Evolutionary conservation across 2,888 invertebrate genomes (phyloP), one percentile per base, ranked within the genome.

Genomic region (Gymnoscelis rufifasciata): DNA sequence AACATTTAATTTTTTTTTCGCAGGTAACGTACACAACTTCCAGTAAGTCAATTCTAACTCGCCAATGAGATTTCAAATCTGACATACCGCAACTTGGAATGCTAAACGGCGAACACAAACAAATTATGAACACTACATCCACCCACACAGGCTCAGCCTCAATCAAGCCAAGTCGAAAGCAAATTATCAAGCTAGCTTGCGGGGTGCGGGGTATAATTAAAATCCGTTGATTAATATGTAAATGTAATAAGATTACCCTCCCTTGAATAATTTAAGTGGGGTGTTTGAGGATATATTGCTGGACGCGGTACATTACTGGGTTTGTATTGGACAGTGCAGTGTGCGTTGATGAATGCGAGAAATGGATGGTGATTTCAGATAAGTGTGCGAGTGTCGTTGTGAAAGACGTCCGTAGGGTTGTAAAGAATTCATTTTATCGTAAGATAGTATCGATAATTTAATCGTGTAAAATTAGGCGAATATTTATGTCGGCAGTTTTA

Each of bases 141-240:
- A 72, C 74, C 66, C 73, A 76, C 79, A 77, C 78, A 74, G 62
- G 60, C 68, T 60, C 62, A 60, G 65, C 78, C 71, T 82, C 81
- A 83, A 82, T 83, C 80, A 82, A 74, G 75, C 68, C 80, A 80
- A 83, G 78, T 80, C 78, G 81, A 81, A 83, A 83, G 83, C 83
- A 81, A 86, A 86, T 86, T 86, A 84, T 83, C 82, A 82, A 76
- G 78, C 74, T 69, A 70, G 73, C 71, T 57, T 47, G 57, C 52
- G 75, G 88, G 83, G 86, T 89, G 90, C 89, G 91, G 92, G 90
- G 93, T 93, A 95, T 95, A 95, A 95, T 95, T 95, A 95, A 95
- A 95, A 95, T 95, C 95, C 94, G 94, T 95, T 95, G 95, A 95
- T 95, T 95, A 95, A 95, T 95, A 95, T 95, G 95, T 95, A 95